Evolutionary conservation across 1,140 invertebrate species (phyloP), one percentile per base, ranked within the genome.

Genomic region (Paracyclopina nana): DNA sequence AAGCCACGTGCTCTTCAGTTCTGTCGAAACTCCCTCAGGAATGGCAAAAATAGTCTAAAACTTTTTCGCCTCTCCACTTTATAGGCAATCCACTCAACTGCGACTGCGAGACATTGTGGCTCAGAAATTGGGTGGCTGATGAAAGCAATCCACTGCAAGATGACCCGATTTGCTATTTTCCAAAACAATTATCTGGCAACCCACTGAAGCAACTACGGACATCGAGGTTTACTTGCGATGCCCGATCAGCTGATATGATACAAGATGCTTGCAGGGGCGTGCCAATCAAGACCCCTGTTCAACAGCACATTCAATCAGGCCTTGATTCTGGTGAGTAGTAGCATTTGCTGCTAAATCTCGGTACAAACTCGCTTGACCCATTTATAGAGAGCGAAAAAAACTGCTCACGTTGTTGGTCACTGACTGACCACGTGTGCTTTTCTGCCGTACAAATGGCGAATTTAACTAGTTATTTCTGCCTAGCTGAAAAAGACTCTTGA

Each of bases 131-230:
- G 44, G 9, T 41, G 18, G 30, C 18, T 22, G 16, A 8, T 26
- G 38, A 52, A 22, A 27, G 8, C 4, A 44, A 3, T 12, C 20
- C 14, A 12, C 24, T 52, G 1, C 14, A 14, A 11, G 50, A 52
- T 45, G 24, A 27, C 4, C 50, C 50, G 18, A 16, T 34, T 6
- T 52, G 50, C 50, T 52, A 52, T 45, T 52, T 52, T 27, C 50
- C 50, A 11, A 42, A 28, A 52, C n/a, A 14, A 14, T 20, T 52
- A 12, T 46, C 31, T 2, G 50, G 50, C 16, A 46, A 27, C 3
- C 38, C 38, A 1, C 18, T 52, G 20, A 25, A 16, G 3, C 18
- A 12, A 26, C 11, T 52, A 1, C 14, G 50, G 20, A 46, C 50
- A 2, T 52, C 50, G 16, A 14, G 50, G 24, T 52, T 52, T 18